phyloP scores from a whole-genome alignment of 2,113 vertebrate genomes.

The Pyrgilauda ruficollis region DNA sequence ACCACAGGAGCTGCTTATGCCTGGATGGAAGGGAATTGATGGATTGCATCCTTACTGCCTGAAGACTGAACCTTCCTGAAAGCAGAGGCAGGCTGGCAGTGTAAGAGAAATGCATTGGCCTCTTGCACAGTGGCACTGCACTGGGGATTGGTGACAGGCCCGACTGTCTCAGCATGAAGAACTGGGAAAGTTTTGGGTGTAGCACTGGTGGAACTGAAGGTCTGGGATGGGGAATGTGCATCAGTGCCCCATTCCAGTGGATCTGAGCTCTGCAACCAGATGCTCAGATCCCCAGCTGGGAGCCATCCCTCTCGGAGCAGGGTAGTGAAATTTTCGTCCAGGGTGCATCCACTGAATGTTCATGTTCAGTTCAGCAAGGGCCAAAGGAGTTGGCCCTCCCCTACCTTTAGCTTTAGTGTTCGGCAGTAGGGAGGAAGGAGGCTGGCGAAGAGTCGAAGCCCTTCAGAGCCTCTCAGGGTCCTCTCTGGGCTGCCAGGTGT shows the following conservation, averaged over 20 bases:
- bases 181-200: rapidly evolving
- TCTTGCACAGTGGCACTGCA: neutral
- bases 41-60: neutral
- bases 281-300: rapidly evolving
- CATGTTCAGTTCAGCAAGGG: neutral
- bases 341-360: neutral
- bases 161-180: neutral
- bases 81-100: neutral
- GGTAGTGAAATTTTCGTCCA: rapidly evolving
- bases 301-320: rapidly evolving
- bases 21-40: neutral
- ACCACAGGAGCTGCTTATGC: neutral
- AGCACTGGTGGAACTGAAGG: neutral
- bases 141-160: rapidly evolving
- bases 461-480: neutral
- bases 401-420: neutral
- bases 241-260: neutral
- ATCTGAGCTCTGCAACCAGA: neutral
- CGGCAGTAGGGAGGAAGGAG: neutral
- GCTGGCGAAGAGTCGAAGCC: neutral
- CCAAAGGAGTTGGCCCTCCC: neutral
- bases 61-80: neutral
- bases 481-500: neutral
- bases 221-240: neutral
- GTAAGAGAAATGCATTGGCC: neutral